Percentiles rank a stretch among this genome's conserved stretches.
phyloP scores from a whole-genome alignment of 92 coral and sea anemone species.

The Plumapathes pennacea region DNA sequence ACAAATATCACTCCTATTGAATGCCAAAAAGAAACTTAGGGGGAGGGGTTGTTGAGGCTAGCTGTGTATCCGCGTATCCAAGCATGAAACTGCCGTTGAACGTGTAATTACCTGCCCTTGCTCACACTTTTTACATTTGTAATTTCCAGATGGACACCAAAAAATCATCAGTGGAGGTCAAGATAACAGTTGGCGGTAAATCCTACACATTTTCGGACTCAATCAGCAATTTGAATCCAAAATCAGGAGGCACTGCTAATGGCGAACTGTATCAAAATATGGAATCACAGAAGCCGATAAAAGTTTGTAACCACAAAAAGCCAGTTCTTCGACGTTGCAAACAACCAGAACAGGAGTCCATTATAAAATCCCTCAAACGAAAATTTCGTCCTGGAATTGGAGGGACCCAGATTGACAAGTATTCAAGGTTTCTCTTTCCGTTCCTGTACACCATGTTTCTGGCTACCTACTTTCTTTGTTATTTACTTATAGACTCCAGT shows the following conservation, averaged over 20 bases:
- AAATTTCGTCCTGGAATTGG: conserved; percentile 39
- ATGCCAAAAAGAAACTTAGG: too few relatives aligned
- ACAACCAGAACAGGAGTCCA: conserved; percentile 7
- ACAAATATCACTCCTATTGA: too few relatives aligned
- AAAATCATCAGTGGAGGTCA: conserved; percentile 76
- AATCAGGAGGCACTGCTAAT: conserved; percentile 11
- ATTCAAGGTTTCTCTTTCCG: conserved; percentile 70
- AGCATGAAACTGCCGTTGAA: too few relatives aligned
- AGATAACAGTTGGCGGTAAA: conserved; percentile 70
- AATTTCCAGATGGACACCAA: too few relatives aligned
- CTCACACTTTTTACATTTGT: too few relatives aligned
- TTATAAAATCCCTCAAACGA: conserved; percentile 44
- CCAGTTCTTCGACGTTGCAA: conserved; percentile 48
- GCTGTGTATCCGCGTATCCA: too few relatives aligned
- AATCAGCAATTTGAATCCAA: conserved; percentile 23
- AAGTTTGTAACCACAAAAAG: conserved; percentile 64
- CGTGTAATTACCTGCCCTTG: too few relatives aligned
- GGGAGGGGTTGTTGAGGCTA: too few relatives aligned
- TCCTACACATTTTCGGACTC: conserved; percentile 73
- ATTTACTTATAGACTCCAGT: too few relatives aligned
- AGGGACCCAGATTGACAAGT: conserved; percentile 71
- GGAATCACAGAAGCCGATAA: conserved; percentile 37
- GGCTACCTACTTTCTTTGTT: conserved; percentile 53
- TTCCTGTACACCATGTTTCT: conserved; percentile 59
- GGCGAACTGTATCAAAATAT: conserved; percentile 39